Evolutionary conservation across 1,140 invertebrate species (phyloP).

Genomic region (Heliconius melpomene): DNA sequence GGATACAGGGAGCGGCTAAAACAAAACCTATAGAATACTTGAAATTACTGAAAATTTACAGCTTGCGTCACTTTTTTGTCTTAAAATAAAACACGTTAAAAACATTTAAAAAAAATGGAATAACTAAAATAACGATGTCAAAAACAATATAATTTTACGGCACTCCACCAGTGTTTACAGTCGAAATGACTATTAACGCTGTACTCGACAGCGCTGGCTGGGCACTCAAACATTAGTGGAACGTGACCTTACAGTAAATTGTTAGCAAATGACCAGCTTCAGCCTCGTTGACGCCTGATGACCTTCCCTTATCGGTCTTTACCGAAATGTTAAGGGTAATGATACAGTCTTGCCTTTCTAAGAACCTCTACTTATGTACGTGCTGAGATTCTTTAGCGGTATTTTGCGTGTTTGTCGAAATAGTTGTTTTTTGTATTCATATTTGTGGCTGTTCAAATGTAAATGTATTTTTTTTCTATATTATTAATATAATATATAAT

Average conservation of each 20-base stretch:
- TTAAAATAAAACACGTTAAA: no score
- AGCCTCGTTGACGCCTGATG: conserved; percentile 35
- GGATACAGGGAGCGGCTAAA: no score
- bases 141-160: conserved; percentile 12
- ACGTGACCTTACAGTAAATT: conserved; percentile 37
- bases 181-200: conserved; percentile 20
- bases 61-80: no score
- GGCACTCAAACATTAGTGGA: conserved; percentile 32
- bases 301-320: conserved; percentile 36
- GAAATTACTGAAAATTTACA: no score
- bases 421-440: not conserved
- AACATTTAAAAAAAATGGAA: no score
- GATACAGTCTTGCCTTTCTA: conserved; percentile 24
- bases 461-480: no score
- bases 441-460: not conserved
- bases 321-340: conserved; percentile 35
- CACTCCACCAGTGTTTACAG: conserved; percentile 15
- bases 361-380: conserved; percentile 23
- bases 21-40: no score
- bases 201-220: conserved; percentile 17
- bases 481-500: no score
- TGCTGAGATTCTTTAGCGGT: conserved; percentile 35
- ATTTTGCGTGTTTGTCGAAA: conserved; percentile 23
- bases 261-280: conserved; percentile 32
- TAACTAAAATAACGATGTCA: not conserved